These are phyloP conservation scores for Loxodonta africana DNA, from an alignment of 2,113 vertebrate species.

Conservation along the genomic window DNA sequence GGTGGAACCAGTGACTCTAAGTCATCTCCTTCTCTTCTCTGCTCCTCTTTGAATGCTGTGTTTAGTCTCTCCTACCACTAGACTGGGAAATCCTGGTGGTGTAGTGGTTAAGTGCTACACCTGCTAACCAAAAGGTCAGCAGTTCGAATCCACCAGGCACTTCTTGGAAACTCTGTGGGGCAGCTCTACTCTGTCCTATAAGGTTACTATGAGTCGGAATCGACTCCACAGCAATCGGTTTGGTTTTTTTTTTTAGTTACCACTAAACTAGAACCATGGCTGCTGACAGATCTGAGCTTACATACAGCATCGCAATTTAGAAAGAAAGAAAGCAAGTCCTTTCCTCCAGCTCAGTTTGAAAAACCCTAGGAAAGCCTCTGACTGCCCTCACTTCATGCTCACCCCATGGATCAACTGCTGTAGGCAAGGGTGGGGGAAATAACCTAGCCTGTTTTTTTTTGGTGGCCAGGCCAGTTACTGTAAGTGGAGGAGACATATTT, in stretches of 20 bases:
- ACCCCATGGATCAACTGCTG: neutral
- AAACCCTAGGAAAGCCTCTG: neutral
- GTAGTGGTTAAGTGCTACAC: too few species aligned
- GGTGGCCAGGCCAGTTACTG: neutral
- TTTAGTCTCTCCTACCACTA: neutral
- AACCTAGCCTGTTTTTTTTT: neutral
- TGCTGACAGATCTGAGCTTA: neutral
- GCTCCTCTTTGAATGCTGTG: neutral
- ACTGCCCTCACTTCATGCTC: neutral
- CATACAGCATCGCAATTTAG: neutral
- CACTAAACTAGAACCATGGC: neutral
- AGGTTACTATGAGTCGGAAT: too few species aligned
- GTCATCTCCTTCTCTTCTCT: neutral
- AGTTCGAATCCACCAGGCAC: too few species aligned
- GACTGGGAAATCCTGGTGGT: neutral
- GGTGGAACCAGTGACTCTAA: neutral
- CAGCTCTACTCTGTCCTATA: too few species aligned
- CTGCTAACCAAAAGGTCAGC: too few species aligned
- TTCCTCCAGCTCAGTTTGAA: neutral
- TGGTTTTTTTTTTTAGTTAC: too few species aligned
- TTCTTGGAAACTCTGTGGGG: too few species aligned
- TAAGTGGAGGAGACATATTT: neutral
- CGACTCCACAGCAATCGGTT: too few species aligned
- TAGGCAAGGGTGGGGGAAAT: neutral
- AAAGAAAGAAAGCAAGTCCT: neutral